These are phyloP conservation scores for Camponotus fellah DNA, from an alignment of 2,888 invertebrate species.

Conservation along the genomic window DNA sequence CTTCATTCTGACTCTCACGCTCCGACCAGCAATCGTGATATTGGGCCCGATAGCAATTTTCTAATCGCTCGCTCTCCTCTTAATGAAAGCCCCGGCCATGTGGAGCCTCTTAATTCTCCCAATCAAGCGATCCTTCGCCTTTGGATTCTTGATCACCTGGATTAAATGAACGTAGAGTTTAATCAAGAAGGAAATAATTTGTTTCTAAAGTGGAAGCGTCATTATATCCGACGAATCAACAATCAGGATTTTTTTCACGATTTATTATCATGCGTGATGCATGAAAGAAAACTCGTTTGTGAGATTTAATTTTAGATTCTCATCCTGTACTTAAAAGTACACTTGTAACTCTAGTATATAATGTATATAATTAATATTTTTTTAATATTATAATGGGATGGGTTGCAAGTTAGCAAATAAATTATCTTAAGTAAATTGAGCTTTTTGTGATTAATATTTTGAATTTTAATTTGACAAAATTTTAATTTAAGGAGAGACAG, in stretches of 20 bases:
- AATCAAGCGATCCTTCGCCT: slow-evolving; percentile 75
- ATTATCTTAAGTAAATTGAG: background rate
- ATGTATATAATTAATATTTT: background rate
- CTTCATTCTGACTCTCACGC: slow-evolving; percentile 43
- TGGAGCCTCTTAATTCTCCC: slow-evolving; percentile 81
- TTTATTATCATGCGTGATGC: background rate
- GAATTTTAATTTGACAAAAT: background rate
- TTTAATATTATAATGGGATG: background rate
- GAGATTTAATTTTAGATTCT: background rate
- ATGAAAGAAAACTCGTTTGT: background rate
- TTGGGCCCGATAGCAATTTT: slow-evolving; percentile 60
- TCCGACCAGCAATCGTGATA: slow-evolving; percentile 39
- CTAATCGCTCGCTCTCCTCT: slow-evolving; percentile 66
- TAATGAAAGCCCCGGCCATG: slow-evolving; percentile 76
- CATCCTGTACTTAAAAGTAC: background rate
- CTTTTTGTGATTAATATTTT: background rate
- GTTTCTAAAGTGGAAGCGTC: background rate
- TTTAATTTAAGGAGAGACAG: background rate
- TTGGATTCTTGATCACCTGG: slow-evolving; percentile 29
- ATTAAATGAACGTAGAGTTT: background rate
- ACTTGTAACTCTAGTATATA: background rate
- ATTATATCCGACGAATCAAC: background rate
- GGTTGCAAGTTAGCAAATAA: background rate
- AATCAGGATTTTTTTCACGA: too few relatives aligned
- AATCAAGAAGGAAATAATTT: background rate